A percentile compares a stretch with the other conserved stretches of the same genome.
These are phyloP conservation scores for Chaitophorus viminalis DNA, from an alignment of 2,888 invertebrate genomes.

Conservation along the genomic window DNA sequence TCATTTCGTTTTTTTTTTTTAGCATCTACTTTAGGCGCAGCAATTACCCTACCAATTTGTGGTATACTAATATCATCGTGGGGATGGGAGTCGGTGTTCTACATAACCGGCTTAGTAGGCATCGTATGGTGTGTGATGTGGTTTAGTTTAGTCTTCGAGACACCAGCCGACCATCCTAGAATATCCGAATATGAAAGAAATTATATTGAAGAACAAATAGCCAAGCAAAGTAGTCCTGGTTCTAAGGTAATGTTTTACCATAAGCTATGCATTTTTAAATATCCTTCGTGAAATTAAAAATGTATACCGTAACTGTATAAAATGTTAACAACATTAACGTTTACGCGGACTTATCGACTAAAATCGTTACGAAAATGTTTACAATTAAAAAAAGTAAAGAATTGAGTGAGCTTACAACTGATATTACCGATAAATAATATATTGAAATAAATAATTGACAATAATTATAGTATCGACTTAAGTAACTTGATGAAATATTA, in stretches of 20 bases:
- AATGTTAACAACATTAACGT: too few species aligned
- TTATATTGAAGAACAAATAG: slow-evolving; percentile 79
- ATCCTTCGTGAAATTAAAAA: too few species aligned
- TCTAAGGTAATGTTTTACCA: slow-evolving; percentile 66
- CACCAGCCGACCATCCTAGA: slow-evolving; percentile 84
- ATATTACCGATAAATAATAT: too few species aligned
- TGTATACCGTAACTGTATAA: too few species aligned
- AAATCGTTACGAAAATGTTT: too few species aligned
- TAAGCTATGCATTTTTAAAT: too few species aligned
- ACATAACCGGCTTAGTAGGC: slow-evolving; percentile 82
- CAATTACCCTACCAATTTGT: slow-evolving; percentile 87
- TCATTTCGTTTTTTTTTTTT: slow-evolving; percentile 58
- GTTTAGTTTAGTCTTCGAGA: slow-evolving; percentile 83
- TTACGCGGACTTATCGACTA: too few species aligned
- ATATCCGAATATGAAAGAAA: slow-evolving; percentile 79
- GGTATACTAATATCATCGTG: slow-evolving; percentile 82
- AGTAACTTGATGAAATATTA: too few species aligned
- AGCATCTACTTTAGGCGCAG: slow-evolving; percentile 92
- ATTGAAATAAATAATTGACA: too few species aligned
- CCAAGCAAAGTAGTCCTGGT: slow-evolving; percentile 67
- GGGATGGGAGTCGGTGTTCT: slow-evolving; percentile 92
- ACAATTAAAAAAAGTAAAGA: too few species aligned
- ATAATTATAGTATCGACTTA: too few species aligned
- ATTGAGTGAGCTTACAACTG: too few species aligned
- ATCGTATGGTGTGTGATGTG: slow-evolving; percentile 83